Percentiles rank a stretch among this genome's conserved stretches.
Evolutionary conservation across 2,113 vertebrate species (phyloP).

Genomic region (Antechinus flavipes): DNA sequence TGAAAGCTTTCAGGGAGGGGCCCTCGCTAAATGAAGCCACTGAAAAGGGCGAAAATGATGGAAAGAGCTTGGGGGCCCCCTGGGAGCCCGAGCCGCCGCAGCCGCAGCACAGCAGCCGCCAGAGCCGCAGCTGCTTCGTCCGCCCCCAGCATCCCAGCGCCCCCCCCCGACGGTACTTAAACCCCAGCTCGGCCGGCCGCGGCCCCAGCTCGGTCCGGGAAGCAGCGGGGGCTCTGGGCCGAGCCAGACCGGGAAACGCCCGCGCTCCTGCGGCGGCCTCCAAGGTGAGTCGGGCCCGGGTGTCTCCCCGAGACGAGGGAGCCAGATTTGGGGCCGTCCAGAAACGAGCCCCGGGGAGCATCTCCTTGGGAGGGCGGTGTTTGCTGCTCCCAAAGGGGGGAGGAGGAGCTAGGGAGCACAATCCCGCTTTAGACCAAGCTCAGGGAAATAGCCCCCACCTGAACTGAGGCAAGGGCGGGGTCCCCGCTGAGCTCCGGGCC

Average conservation of each 20-base stretch:
- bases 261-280: background rate
- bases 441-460: no score
- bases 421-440: no score
- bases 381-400: background rate
- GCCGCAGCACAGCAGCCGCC: slow-evolving; percentile 66
- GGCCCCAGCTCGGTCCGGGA: background rate
- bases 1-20: slow-evolving; percentile 65
- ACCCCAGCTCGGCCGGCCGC: background rate
- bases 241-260: background rate
- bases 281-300: background rate
- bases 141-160: background rate
- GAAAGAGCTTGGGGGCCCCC: slow-evolving; percentile 85
- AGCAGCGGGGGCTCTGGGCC: background rate
- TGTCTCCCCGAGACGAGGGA: rapidly evolving
- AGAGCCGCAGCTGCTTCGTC: background rate
- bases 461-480: background rate
- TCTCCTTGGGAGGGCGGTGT: background rate
- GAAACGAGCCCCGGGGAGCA: no score
- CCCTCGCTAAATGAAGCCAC: slow-evolving; percentile 82
- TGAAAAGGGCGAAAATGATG: slow-evolving; percentile 83
- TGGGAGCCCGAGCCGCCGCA: slow-evolving; percentile 82
- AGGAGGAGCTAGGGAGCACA: slow-evolving; percentile 18
- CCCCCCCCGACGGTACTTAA: background rate
- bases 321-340: no score
- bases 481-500: background rate